Conservation (phyloP, 64 coral and sea anemone species). For the Pocillopora damicornis region DNA sequence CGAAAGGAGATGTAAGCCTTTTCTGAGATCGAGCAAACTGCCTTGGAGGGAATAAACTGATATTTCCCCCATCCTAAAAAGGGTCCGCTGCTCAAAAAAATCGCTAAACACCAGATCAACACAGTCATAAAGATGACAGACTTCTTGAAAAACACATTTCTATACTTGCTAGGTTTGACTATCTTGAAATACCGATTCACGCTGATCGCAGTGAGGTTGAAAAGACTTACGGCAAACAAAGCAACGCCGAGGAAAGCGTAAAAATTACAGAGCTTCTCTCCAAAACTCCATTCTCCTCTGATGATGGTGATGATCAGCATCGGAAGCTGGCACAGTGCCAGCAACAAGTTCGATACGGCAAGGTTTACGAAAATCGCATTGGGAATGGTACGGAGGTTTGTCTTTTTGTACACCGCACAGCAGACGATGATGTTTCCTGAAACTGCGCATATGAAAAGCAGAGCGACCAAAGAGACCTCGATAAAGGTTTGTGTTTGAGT, state of each 20-base stretch:
- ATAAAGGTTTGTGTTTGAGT: not conserved
- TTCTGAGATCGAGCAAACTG: constrained; percentile 18
- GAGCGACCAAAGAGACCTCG: constrained; percentile 1
- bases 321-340: not conserved
- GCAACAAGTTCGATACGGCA: constrained; percentile 10
- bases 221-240: not conserved
- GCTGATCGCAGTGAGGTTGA: constrained; percentile 29
- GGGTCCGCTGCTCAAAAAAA: constrained; percentile 1
- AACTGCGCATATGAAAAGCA: constrained; percentile 10
- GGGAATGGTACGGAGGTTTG: constrained; percentile 4
- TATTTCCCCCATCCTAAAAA: constrained; percentile 24
- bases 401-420: constrained; percentile 24
- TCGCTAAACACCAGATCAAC: constrained; percentile 5
- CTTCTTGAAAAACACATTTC: not conserved
- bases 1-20: not conserved
- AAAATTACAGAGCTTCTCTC: constrained; percentile 7
- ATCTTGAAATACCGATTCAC: constrained; percentile 32
- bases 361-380: constrained; percentile 42
- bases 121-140: not conserved
- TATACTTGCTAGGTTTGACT: constrained; percentile 18
- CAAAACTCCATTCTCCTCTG: constrained; percentile 8
- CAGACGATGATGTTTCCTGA: constrained; percentile 15
- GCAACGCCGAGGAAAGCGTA: constrained; percentile 20
- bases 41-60: constrained; percentile 11
- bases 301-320: not conserved